Evolutionary conservation across 2,797 vertebrate species (phyloP).

Genomic region (Otolemur crassicaudatus): DNA sequence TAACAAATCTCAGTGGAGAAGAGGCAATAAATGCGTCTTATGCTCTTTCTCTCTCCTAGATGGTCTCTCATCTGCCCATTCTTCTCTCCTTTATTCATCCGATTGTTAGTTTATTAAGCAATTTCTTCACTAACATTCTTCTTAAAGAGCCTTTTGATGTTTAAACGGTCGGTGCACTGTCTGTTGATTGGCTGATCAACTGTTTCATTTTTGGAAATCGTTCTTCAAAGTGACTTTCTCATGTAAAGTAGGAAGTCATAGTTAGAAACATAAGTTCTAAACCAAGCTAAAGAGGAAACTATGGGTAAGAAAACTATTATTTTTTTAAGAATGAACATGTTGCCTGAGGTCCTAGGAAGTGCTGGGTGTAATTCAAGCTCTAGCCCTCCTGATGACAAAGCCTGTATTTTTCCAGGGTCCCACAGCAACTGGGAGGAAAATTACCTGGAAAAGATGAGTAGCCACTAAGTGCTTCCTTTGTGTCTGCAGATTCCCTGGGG

Average conservation of each 20-base stretch:
- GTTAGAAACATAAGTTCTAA: constrained; percentile 28
- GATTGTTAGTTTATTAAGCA: background rate
- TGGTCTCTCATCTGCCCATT: background rate
- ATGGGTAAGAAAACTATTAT: background rate
- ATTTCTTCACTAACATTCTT: constrained; percentile 29
- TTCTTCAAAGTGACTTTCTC: background rate
- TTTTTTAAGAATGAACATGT: constrained; percentile 64
- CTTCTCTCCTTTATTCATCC: background rate
- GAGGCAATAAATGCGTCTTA: background rate
- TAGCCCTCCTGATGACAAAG: constrained; percentile 19
- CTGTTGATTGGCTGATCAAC: background rate
- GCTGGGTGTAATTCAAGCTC: constrained; percentile 13
- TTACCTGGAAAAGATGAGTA: background rate
- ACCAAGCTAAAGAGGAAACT: constrained; percentile 34
- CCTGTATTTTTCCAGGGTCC: background rate
- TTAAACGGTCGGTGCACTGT: constrained; percentile 25
- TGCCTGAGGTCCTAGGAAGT: background rate
- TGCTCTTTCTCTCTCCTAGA: background rate
- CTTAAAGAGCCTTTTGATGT: constrained; percentile 27
- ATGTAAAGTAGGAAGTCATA: constrained; percentile 15
- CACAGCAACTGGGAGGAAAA: background rate
- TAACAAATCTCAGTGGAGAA: constrained; percentile 32
- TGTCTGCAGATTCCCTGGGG: background rate
- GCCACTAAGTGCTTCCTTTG: constrained; percentile 7
- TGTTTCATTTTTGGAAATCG: constrained; percentile 17